phyloP scores from a whole-genome alignment of 2,113 vertebrate species.

The Ondatra zibethicus region DNA sequence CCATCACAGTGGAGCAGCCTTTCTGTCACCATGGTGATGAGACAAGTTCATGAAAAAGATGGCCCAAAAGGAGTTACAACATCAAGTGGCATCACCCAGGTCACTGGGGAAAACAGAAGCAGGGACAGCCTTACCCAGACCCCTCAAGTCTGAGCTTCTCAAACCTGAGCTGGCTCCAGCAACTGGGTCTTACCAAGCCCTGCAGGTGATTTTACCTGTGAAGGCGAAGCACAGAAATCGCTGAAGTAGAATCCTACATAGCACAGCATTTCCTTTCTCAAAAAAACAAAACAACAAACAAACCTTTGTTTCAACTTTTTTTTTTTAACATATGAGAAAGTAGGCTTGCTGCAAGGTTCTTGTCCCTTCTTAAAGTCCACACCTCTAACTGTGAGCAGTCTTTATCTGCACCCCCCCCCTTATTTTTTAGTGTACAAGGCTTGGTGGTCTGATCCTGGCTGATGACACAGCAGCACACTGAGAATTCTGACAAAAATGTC shows the following conservation, averaged over 20 bases:
- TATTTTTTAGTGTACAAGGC: slow-evolving; percentile 38
- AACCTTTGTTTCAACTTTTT: background rate
- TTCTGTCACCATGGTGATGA: background rate
- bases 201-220: background rate
- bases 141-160: background rate
- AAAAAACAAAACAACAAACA: background rate
- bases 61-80: background rate
- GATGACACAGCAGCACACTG: background rate
- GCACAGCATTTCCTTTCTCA: background rate
- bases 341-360: background rate
- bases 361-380: background rate
- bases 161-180: background rate
- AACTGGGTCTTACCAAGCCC: background rate
- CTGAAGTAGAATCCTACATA: background rate
- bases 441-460: background rate
- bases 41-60: background rate
- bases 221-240: background rate
- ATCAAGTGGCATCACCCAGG: background rate
- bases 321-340: background rate
- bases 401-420: slow-evolving; percentile 36
- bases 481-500: slow-evolving; percentile 36
- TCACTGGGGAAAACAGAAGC: background rate
- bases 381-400: background rate
- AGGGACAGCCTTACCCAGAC: background rate
- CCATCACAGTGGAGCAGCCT: background rate